These are phyloP conservation scores for Eurytoma californica DNA, from an alignment of 2,888 invertebrate genomes.

Conservation along the genomic window DNA sequence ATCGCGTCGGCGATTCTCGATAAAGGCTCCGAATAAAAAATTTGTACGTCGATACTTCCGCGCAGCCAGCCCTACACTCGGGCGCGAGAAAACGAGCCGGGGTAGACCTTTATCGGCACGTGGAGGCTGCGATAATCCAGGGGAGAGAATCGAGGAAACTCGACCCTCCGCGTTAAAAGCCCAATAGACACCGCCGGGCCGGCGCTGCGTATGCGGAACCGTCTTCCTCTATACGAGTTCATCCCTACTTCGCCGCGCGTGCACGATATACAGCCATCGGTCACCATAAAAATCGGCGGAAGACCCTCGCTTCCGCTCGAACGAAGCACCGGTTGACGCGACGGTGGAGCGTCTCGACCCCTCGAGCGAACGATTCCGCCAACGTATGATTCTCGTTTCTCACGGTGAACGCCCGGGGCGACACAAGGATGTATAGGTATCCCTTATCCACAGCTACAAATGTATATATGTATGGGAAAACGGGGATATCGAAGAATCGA, in stretches of 20 bases:
- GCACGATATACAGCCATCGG: background rate
- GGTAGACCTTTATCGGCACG: conserved; percentile 15
- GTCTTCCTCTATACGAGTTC: conserved; percentile 21
- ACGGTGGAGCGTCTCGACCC: too few species aligned
- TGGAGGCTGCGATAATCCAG: background rate
- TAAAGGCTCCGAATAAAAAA: too few species aligned
- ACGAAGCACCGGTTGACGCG: background rate
- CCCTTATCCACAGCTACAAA: too few species aligned
- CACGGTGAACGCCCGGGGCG: too few species aligned
- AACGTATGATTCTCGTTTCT: background rate
- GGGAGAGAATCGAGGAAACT: conserved; percentile 24
- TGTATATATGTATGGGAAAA: too few species aligned
- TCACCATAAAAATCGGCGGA: conserved; percentile 22
- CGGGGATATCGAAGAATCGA: too few species aligned
- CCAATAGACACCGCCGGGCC: too few species aligned
- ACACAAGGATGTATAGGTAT: too few species aligned
- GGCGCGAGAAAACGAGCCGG: conserved; percentile 4
- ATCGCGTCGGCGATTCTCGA: too few species aligned
- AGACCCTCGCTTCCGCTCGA: background rate
- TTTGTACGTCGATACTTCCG: too few species aligned
- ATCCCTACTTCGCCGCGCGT: background rate
- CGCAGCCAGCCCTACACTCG: background rate
- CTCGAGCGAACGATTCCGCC: too few species aligned
- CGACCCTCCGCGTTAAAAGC: conserved; percentile 10
- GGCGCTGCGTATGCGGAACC: background rate